Evolutionary conservation across 2,797 vertebrate species (phyloP).

Genomic region (Alosa sapidissima): DNA sequence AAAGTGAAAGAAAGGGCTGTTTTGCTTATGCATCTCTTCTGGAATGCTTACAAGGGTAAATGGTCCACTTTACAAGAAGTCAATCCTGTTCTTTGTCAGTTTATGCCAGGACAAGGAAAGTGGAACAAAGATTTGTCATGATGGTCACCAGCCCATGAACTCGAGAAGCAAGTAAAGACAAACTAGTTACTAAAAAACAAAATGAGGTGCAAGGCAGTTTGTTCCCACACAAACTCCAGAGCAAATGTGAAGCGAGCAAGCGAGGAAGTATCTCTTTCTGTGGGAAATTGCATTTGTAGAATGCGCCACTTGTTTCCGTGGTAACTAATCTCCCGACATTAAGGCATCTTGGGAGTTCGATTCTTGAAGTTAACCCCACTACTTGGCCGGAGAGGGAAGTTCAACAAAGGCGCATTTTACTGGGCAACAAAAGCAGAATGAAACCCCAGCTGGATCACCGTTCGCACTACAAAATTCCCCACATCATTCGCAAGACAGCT

Average conservation of each 20-base stretch:
- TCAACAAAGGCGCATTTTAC: conserved; percentile 81
- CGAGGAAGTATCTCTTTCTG: conserved; percentile 52
- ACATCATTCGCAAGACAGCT: conserved; percentile 64
- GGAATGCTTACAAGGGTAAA: conserved; percentile 58
- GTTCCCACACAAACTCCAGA: conserved; percentile 1
- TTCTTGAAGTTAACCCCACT: conserved; percentile 71
- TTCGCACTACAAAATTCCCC: conserved; percentile 69
- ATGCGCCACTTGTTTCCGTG: conserved; percentile 74
- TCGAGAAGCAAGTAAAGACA: conserved; percentile 21
- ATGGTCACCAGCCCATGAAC: conserved; percentile 55
- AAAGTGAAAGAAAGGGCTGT: conserved; percentile 61
- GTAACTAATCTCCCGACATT: conserved; percentile 82
- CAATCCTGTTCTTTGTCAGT: conserved; percentile 69
- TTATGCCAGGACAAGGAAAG: conserved; percentile 27
- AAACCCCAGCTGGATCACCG: conserved; percentile 76
- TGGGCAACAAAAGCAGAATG: conserved; percentile 78
- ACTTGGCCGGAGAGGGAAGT: conserved; percentile 69
- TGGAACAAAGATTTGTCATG: conserved; percentile 29
- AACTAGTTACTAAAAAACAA: background rate
- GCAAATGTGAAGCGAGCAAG: conserved; percentile 33
- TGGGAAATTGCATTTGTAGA: conserved; percentile 64
- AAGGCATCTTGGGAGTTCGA: conserved; percentile 75
- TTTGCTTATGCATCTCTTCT: conserved; percentile 62
- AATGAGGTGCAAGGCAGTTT: background rate
- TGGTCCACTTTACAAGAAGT: conserved; percentile 70